Conservation (phyloP, 2,113 vertebrate genomes). For the Paralichthys olivaceus region DNA sequence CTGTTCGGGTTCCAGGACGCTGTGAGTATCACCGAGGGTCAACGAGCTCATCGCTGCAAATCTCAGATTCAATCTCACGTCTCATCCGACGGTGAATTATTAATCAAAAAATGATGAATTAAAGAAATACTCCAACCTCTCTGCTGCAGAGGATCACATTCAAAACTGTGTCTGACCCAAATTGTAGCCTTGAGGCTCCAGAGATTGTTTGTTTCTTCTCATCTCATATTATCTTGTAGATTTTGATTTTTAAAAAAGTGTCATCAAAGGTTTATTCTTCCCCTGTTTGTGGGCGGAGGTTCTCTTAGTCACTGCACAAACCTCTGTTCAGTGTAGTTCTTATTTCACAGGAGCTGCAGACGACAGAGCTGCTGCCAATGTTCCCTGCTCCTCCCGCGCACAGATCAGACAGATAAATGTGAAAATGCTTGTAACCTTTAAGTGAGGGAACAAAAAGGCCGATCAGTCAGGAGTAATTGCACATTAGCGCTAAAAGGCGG, state of each 20-base stretch:
- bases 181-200: not conserved
- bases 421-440: constrained; percentile 33
- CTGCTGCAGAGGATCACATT: not conserved
- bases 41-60: too few relatives aligned
- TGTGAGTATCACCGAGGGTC: constrained; percentile 81
- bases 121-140: not conserved
- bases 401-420: constrained; percentile 21
- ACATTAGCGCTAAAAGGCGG: constrained; percentile 27
- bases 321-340: constrained; percentile 32
- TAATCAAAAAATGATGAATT: not conserved
- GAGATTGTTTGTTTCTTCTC: not conserved
- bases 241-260: not conserved
- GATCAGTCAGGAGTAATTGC: constrained; percentile 33
- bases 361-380: constrained; percentile 11
- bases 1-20: constrained; percentile 98
- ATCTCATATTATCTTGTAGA: not conserved
- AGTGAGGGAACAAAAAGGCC: constrained; percentile 24
- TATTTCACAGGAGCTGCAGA: constrained; percentile 16
- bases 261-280: constrained; percentile 3
- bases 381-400: constrained; percentile 12
- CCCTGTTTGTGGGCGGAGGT: constrained; percentile 17
- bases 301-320: not conserved
- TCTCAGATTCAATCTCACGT: too few relatives aligned
- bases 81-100: too few relatives aligned
- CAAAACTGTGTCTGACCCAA: not conserved